Evolutionary conservation across 2,113 vertebrate species (phyloP), one percentile per base, ranked within the genome.

Genomic region (Nycticryphes semicollaris): DNA sequence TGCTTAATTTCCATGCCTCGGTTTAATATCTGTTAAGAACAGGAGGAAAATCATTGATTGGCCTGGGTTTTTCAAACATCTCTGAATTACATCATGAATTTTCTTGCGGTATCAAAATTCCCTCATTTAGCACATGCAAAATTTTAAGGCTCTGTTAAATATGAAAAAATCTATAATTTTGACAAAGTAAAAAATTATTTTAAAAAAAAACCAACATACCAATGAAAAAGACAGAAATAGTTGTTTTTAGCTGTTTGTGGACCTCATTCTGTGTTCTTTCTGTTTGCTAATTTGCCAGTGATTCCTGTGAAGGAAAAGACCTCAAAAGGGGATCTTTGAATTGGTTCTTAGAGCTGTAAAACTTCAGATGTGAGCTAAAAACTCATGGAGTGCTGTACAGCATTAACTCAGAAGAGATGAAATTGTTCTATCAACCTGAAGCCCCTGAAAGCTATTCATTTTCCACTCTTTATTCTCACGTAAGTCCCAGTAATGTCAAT

Each of bases 331-430:
- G n/a, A 78, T 72, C 51, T 93, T 78, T 6, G 19, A 53, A 81
- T 75, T 77, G 50, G 43, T 93, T 62, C 35, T 86, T 93, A 90
- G 66, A 96, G 90, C 85, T 93, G 81, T 96, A 96, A 96, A 97
- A 94, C 93, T 97, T 97, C 80, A 96, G 85, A 68, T 95, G 63
- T 50, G 91, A 97, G 92, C 91, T 84, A 77, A 89, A 98, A 98
- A 91, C 96, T 97, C 93, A 81, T 67, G 76, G 68, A 91, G 70
- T 87, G 91, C 94, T 95, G 76, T 88, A 67, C 90, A 90, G 80
- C 90, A 96, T 96, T 97, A 97, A 93, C 90, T 87, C 67, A 91
- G 94, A 94, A 85, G 64, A 59, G 83, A 82, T 70, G 27, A 95
- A 96, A 93, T 96, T 93, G 83, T 93, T 94, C 90, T 78, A 56